phyloP scores from a whole-genome alignment of 2,888 invertebrate species.

The Pollenia labialis region DNA sequence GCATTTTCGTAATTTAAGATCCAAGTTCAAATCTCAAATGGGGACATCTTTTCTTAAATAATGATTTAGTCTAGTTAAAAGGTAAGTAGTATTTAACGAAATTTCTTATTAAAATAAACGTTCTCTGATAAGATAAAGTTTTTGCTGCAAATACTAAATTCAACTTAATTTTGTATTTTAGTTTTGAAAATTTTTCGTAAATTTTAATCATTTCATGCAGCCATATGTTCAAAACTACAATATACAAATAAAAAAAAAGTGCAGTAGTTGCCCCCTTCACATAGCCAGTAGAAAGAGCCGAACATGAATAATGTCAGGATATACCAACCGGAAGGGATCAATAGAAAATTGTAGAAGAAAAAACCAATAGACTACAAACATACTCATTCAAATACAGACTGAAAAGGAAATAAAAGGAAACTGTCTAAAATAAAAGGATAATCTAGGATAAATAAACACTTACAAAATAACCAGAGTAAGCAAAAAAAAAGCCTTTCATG shows the following conservation, averaged over 20 bases:
- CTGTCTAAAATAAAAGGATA: constrained; percentile 34
- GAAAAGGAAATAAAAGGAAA: constrained; percentile 25
- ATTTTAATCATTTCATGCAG: constrained; percentile 15
- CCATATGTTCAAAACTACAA: background rate
- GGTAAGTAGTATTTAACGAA: too few relatives aligned
- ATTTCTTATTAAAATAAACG: too few relatives aligned
- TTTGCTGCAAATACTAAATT: background rate
- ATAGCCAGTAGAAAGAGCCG: background rate
- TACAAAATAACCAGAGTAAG: background rate
- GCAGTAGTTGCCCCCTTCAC: background rate
- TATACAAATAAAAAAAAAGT: background rate
- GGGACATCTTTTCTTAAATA: too few relatives aligned
- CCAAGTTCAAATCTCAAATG: too few relatives aligned
- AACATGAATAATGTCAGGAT: constrained; percentile 50
- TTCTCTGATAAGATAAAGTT: too few relatives aligned
- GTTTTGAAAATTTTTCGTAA: background rate
- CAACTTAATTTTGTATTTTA: background rate
- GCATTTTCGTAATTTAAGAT: too few relatives aligned
- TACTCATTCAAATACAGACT: background rate
- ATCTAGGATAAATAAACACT: constrained; percentile 43
- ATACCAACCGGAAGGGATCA: constrained; percentile 70
- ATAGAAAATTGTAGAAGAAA: constrained; percentile 46
- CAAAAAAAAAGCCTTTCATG: constrained; percentile 8
- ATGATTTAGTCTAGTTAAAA: too few relatives aligned
- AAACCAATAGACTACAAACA: background rate